Base-by-base conservation (phyloP, 2,113 vertebrate species). In the Cyphomyrus discorhynchus region DNA sequence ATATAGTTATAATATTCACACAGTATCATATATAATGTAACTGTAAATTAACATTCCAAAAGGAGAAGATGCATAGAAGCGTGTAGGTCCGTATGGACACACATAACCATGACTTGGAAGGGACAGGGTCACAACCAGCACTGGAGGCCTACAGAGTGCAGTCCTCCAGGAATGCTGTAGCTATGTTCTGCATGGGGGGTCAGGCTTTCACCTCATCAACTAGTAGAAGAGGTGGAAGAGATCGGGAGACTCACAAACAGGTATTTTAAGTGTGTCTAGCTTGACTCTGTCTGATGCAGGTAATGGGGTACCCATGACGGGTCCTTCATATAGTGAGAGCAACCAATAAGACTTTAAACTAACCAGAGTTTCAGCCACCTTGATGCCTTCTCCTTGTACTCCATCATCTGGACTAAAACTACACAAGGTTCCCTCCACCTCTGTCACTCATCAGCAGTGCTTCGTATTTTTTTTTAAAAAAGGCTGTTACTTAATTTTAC, bases 381-480 rank as follows among this genome's bases (percentile, higher is more conserved):
- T 11, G 62, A 66, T 27, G 62, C 7, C n/a, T 66, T 27, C 62
- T 66, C 62, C 62, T 21, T 42, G 77, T 42, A 35, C 77, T 99
- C 94, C 99, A 98, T 93, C 99, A 98, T 47, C 93, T 99, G 89
- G 98, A 98, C 98, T 96, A 80, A 47, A 90, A 31, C 35, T 42
- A 45, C 42, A 82, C 35, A 82, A 19, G 2, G 1, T 82, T 45
- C 1, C 35, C 39, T 82, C 77, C 35, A 82, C 39, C 31, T 80
- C 35, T 21, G 89, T 87, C 85, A 2, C 87, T 90, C 31, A 24
- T n/a, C 90, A 90, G 90, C 42, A 39, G 90, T 90, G 77, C 91
- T 91, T 89, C 35, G 52, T 91, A 90, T 92, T 91, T 84, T 1
- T 3, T 39, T 39, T 88, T 92, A 93, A 27, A 27, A 92, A 19